phyloP scores from a whole-genome alignment of 37 sponge, comb jelly and placozoan genomes.

The Crambe crambe region DNA sequence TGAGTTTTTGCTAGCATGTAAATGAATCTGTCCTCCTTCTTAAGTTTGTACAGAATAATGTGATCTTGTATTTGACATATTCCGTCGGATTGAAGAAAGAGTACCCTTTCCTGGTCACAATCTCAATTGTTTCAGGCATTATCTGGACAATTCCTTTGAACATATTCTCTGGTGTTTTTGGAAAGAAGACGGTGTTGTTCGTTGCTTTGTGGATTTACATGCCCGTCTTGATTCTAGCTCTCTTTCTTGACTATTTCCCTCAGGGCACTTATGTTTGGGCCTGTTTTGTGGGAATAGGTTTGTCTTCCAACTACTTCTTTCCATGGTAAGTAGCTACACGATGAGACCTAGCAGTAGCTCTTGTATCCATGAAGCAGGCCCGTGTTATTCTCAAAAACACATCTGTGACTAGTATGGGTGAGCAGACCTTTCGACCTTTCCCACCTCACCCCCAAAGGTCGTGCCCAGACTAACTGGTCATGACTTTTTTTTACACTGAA shows the following conservation, averaged over 20 bases:
- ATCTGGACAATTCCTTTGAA: slow-evolving; percentile 80
- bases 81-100: slow-evolving; percentile 46
- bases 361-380: no score
- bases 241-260: slow-evolving; percentile 40
- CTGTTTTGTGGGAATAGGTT: slow-evolving; percentile 60
- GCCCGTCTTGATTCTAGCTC: slow-evolving; percentile 3
- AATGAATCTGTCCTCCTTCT: no score
- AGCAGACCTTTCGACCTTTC: no score
- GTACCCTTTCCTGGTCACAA: slow-evolving; percentile 74
- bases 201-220: slow-evolving; percentile 61
- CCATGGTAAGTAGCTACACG: slow-evolving; percentile 94
- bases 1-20: no score
- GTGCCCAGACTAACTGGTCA: no score
- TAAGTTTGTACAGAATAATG: slow-evolving; percentile 78
- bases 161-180: slow-evolving; percentile 46
- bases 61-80: slow-evolving; percentile 75
- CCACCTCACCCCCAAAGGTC: no score
- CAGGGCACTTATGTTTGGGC: slow-evolving; percentile 36
- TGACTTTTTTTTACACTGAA: no score
- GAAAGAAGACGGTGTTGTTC: slow-evolving; percentile 74
- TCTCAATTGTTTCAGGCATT: slow-evolving; percentile 42
- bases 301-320: slow-evolving; percentile 61
- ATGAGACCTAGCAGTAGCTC: no score
- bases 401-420: no score
- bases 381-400: no score